Evolutionary conservation across 2,797 vertebrate species (phyloP).

Genomic region (Serranus cabrilla): DNA sequence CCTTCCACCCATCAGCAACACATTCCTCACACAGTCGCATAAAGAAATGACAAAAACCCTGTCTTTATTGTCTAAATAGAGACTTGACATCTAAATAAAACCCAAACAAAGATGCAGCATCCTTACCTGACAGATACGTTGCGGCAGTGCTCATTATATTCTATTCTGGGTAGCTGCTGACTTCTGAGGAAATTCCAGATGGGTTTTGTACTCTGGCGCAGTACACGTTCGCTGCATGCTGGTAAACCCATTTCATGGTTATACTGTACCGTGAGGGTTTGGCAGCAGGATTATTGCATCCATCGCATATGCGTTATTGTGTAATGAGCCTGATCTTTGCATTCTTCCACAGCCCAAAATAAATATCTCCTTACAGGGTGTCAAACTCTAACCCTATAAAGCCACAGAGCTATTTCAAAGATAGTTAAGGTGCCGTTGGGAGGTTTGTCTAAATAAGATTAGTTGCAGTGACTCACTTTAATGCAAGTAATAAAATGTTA

Average conservation of each 20-base stretch:
- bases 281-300: constrained; percentile 48
- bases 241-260: constrained; percentile 72
- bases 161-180: constrained; percentile 72
- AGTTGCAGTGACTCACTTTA: constrained; percentile 31
- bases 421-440: constrained; percentile 24
- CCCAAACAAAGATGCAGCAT: constrained; percentile 53
- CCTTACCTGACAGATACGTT: constrained; percentile 68
- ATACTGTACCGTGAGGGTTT: constrained; percentile 52
- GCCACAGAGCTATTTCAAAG: constrained; percentile 26
- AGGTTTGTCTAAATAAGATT: constrained; percentile 46
- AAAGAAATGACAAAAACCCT: constrained; percentile 52
- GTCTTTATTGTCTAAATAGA: constrained; percentile 65
- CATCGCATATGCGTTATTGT: constrained; percentile 46
- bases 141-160: constrained; percentile 71
- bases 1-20: constrained; percentile 35
- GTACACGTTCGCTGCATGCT: constrained; percentile 49
- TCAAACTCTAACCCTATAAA: constrained; percentile 17
- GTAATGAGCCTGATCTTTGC: constrained; percentile 49
- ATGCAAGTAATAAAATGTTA: constrained; percentile 19
- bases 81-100: constrained; percentile 73
- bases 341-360: constrained; percentile 45
- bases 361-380: constrained; percentile 1
- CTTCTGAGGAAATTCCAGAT: constrained; percentile 72
- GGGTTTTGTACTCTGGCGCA: constrained; percentile 55
- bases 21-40: constrained; percentile 21